A percentile compares a stretch with the other conserved stretches of the same genome.
phyloP scores from a whole-genome alignment of 2,113 vertebrate species.

The Athene cunicularia region DNA sequence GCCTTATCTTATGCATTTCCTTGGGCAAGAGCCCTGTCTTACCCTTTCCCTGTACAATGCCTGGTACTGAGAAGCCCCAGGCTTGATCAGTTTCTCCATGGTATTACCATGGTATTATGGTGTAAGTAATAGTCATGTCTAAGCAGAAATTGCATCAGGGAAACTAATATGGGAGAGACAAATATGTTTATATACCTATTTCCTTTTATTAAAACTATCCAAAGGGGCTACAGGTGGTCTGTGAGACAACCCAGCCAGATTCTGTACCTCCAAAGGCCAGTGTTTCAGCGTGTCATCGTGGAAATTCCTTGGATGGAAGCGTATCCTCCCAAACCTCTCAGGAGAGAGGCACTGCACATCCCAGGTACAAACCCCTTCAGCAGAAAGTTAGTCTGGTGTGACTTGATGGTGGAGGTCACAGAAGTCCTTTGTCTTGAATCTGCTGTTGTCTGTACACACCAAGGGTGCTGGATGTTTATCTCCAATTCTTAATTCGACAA shows the following conservation, averaged over 20 bases:
- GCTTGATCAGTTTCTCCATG: background rate
- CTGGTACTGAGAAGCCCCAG: background rate
- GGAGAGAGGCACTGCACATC: conserved; percentile 83
- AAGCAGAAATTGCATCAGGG: background rate
- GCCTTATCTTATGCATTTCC: background rate
- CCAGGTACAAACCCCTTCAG: conserved; percentile 80
- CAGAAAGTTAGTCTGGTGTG: background rate
- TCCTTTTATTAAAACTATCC: background rate
- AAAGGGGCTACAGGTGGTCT: conserved; percentile 92
- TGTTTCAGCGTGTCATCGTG: conserved; percentile 88
- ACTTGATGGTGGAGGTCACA: background rate
- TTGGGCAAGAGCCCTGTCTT: background rate
- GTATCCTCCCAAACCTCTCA: conserved; percentile 84
- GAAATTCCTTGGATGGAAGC: conserved; percentile 92
- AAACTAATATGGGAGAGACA: background rate
- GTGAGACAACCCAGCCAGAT: conserved; percentile 85
- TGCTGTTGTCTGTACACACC: background rate
- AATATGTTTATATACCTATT: background rate
- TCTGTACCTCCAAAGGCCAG: conserved; percentile 80
- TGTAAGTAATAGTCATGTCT: background rate
- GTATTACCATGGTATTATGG: background rate
- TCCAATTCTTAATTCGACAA: background rate
- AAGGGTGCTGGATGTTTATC: background rate
- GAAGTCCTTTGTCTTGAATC: background rate
- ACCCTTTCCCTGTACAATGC: background rate